These are phyloP conservation scores for Rhinolophus ferrumequinum DNA, from an alignment of 2,113 vertebrate species.

Conservation along the genomic window DNA sequence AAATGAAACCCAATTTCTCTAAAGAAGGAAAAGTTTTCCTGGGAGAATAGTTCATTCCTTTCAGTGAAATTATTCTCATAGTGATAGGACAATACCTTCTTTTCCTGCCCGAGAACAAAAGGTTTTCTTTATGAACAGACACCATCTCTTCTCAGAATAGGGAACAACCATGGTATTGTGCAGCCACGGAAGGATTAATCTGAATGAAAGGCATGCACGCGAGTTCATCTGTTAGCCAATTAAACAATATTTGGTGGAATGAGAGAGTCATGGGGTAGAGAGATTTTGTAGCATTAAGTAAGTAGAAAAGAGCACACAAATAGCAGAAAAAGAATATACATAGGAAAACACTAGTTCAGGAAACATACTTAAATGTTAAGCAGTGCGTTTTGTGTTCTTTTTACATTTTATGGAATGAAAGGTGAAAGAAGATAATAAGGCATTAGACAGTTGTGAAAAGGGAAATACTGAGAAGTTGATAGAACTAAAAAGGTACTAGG, in stretches of 20 bases:
- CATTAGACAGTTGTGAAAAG: not conserved
- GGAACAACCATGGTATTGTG: not conserved
- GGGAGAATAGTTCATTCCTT: not conserved
- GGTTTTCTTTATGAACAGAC: not conserved
- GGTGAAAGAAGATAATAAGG: slow-evolving; percentile 33
- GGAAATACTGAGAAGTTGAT: not conserved
- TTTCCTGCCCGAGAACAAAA: not conserved
- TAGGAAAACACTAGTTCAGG: not conserved
- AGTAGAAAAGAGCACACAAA: not conserved
- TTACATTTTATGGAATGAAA: not conserved
- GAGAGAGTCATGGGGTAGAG: not conserved
- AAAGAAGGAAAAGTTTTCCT: not conserved
- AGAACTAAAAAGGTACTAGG: not conserved
- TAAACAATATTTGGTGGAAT: not conserved
- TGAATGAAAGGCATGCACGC: not conserved
- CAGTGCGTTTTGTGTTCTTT: slow-evolving; percentile 5
- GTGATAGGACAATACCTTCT: not conserved
- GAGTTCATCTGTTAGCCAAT: not conserved
- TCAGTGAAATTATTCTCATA: not conserved
- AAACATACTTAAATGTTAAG: not conserved
- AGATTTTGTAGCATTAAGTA: not conserved
- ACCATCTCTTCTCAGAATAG: not conserved
- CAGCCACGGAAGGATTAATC: not conserved
- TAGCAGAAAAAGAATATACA: not conserved
- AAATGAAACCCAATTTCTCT: not conserved